A percentile compares a stretch with the other conserved stretches of the same genome.
Evolutionary conservation across 2,113 vertebrate species (phyloP).

Genomic region (Crotalus horridus): DNA sequence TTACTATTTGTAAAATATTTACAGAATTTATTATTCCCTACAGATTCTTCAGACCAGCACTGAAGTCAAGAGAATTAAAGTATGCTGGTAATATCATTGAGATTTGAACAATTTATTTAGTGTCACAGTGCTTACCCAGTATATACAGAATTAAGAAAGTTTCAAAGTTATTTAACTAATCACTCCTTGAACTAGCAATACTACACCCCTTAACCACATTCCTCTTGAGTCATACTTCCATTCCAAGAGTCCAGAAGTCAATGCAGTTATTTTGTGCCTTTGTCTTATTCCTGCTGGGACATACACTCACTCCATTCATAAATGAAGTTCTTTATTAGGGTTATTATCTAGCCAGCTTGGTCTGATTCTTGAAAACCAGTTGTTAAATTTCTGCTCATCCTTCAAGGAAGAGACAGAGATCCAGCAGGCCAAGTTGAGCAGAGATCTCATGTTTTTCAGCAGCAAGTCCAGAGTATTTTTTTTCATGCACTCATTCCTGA

Average conservation of each 20-base stretch:
- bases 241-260: neutral
- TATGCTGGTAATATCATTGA: neutral
- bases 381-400: neutral
- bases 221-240: conserved; percentile 6
- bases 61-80: neutral
- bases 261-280: neutral
- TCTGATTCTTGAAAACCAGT: neutral
- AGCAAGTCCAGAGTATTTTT: neutral
- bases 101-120: neutral
- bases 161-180: neutral
- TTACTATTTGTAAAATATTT: neutral
- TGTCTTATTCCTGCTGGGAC: neutral
- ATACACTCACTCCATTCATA: neutral
- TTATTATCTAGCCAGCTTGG: neutral
- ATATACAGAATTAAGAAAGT: neutral
- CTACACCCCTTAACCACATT: neutral
- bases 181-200: neutral
- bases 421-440: neutral
- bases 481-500: neutral
- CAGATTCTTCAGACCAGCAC: neutral
- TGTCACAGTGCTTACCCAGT: neutral
- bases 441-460: neutral
- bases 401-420: neutral
- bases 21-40: neutral
- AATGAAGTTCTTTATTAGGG: neutral